Percentiles rank a stretch among this genome's conserved stretches.
These are phyloP conservation scores for Cercopithecus mona DNA, from an alignment of 2,113 vertebrate species.

Conservation along the genomic window DNA sequence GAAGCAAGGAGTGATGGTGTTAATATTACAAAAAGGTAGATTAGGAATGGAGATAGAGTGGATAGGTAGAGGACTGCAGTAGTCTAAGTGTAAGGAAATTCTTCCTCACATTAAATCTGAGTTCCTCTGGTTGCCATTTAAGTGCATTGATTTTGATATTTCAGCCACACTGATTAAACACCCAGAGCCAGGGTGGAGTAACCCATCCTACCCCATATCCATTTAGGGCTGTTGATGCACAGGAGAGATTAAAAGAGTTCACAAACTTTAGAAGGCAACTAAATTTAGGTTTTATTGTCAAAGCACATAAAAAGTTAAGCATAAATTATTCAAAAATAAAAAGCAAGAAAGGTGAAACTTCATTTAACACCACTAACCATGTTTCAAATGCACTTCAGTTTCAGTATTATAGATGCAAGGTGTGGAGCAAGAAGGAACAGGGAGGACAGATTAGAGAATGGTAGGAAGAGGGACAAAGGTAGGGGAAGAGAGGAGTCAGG, in stretches of 20 bases:
- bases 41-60: not conserved
- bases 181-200: not conserved
- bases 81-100: not conserved
- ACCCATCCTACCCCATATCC: rapidly evolving
- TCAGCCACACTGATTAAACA: not conserved
- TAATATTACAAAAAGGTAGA: not conserved
- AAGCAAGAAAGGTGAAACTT: not conserved
- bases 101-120: not conserved
- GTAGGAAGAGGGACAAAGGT: too few relatives aligned
- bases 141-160: not conserved
- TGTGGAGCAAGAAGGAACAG: not conserved
- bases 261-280: not conserved
- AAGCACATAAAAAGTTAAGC: not conserved
- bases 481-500: not conserved
- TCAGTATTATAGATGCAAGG: not conserved
- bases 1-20: not conserved
- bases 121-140: not conserved
- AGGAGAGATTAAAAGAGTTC: not conserved
- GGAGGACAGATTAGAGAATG: not conserved
- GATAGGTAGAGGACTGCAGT: not conserved
- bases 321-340: not conserved
- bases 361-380: not conserved
- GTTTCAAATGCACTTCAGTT: not conserved
- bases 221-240: not conserved
- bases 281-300: conserved; percentile 15